Evolutionary conservation across 2,797 vertebrate species (phyloP), one percentile per base, ranked within the genome.

Genomic region (Hirundo rustica): DNA sequence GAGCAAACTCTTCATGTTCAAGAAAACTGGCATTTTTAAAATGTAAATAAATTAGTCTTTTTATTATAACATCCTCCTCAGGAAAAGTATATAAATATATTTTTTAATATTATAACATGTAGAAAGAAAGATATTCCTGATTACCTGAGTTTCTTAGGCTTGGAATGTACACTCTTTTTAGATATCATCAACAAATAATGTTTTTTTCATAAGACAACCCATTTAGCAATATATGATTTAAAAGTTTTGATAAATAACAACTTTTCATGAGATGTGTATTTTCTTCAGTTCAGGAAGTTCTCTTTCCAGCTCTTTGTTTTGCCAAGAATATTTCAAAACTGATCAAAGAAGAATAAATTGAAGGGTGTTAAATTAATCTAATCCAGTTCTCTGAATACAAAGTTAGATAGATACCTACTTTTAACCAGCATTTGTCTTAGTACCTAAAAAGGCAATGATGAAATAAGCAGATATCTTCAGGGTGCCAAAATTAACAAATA

Each of bases 381-480:
- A 92, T 57, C 2, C 32, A 77, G 32, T 54, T 85, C 7, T 68
- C 44, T 79, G 62, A 93, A 53, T 36, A 88, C 1, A 0, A 65
- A 83, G 48, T 54, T n/a, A 87, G 54, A 85, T 16, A 73, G 51
- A 68, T 16, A 61, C 4, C 23, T 64, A 64, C 64, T 89, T 91
- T 91, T 81, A 82, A 54, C 18, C 34, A 75, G 40, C 44, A 81
- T 75, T 78, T 78, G 27, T 61, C 58, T 78, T 76, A 78, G 40
- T 50, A 92, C 72, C 79, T 64, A 92, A 96, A 92, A 92, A 91
- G 87, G 83, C n/a, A 86, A 73, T 32, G 55, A 74, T 48, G 61
- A 92, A 81, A 78, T 53, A 92, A 86, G 44, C n/a, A 91, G 73
- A 90, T 40, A 94, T 38, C 12, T 76, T 70, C 12, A 92, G 32